A percentile compares a stretch with the other conserved stretches of the same genome.
These are phyloP conservation scores for Neoarius graeffei DNA, from an alignment of 2,113 vertebrate species.

Conservation along the genomic window DNA sequence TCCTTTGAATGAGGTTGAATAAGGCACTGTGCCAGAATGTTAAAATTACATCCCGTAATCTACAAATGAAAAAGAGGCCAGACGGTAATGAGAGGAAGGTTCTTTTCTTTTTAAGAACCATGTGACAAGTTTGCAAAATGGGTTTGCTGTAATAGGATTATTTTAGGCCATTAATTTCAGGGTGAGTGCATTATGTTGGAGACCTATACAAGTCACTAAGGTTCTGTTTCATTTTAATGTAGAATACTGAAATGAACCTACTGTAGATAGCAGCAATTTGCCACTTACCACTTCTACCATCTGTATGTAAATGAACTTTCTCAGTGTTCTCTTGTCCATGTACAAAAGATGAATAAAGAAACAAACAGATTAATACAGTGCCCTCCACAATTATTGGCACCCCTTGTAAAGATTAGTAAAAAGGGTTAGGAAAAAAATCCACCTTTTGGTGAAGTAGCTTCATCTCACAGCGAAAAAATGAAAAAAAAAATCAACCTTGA, in stretches of 20 bases:
- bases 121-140: slow-evolving; percentile 25
- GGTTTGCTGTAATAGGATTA: slow-evolving; percentile 36
- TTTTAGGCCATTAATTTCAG: slow-evolving; percentile 32
- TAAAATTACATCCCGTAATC: slow-evolving; percentile 22
- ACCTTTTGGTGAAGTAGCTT: too few species aligned
- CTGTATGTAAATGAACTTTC: neutral
- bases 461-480: too few species aligned
- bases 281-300: neutral
- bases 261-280: neutral
- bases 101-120: slow-evolving; percentile 4
- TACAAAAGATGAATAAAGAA: neutral
- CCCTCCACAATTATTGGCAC: too few species aligned
- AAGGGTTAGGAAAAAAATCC: too few species aligned
- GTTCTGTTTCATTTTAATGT: slow-evolving; percentile 2
- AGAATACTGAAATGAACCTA: neutral
- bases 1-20: slow-evolving; percentile 34
- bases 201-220: slow-evolving; percentile 14
- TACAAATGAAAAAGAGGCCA: slow-evolving; percentile 29
- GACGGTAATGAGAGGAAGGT: slow-evolving; percentile 27
- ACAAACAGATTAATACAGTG: too few species aligned
- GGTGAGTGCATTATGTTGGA: slow-evolving; percentile 14
- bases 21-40: slow-evolving; percentile 18
- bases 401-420: too few species aligned
- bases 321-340: neutral
- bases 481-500: too few species aligned